Evolutionary conservation across 2,113 vertebrate genomes (phyloP).

Genomic region (Madoqua kirkii): DNA sequence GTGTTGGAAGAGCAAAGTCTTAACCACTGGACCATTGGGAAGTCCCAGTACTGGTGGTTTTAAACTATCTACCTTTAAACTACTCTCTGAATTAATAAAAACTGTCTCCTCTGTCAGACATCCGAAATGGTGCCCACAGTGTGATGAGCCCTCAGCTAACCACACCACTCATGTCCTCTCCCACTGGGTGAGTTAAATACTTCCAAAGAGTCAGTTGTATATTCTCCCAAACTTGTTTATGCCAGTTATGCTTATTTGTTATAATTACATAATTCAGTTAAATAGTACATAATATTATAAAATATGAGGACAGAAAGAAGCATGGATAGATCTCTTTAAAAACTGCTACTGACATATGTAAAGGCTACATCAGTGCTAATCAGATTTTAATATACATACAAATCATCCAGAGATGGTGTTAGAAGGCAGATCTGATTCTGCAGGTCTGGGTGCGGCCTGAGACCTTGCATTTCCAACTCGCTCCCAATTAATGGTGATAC

Average conservation of each 20-base stretch:
- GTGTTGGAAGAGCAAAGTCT: neutral
- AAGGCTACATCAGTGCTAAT: neutral
- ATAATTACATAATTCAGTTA: neutral
- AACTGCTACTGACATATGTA: neutral
- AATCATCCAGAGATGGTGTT: neutral
- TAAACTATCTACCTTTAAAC: neutral
- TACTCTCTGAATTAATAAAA: neutral
- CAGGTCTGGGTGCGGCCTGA: neutral
- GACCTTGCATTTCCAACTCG: neutral
- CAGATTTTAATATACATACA: neutral
- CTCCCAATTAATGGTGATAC: neutral
- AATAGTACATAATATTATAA: neutral
- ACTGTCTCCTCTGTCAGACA: neutral
- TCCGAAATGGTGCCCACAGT: neutral
- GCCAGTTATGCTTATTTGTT: neutral
- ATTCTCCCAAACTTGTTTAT: neutral
- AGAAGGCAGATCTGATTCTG: neutral
- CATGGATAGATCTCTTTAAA: neutral
- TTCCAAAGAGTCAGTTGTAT: neutral
- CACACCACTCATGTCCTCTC: neutral
- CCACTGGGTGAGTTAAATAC: neutral
- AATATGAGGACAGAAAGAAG: neutral
- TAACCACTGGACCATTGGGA: neutral
- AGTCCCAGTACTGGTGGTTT: neutral
- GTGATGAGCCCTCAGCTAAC: neutral